A percentile compares a stretch with the other conserved stretches of the same genome.
phyloP scores from a whole-genome alignment of 2,797 vertebrate genomes.

The Aythya fuligula region DNA sequence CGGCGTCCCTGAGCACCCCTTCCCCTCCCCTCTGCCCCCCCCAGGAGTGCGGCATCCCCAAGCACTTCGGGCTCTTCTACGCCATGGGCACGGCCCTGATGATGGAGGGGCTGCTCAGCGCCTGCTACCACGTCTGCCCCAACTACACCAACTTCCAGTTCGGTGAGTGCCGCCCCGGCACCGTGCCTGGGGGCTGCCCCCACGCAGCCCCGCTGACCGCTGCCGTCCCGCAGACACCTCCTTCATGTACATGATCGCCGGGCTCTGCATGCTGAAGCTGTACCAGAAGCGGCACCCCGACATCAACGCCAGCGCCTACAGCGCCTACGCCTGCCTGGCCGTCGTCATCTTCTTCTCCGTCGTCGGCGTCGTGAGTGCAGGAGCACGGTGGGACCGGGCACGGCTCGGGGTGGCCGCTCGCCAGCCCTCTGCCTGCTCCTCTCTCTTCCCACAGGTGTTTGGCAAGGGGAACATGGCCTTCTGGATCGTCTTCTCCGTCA shows the following conservation, averaged over 20 bases:
- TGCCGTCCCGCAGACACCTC: conserved; percentile 86
- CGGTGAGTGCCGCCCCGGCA: conserved; percentile 75
- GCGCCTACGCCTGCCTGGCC: conserved; percentile 94
- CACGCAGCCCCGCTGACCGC: fast-evolving
- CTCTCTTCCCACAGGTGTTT: conserved; percentile 84
- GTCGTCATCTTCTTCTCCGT: conserved; percentile 97
- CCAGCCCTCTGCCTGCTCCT: fast-evolving
- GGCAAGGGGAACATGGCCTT: conserved; percentile 91
- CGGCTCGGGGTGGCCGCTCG: fast-evolving
- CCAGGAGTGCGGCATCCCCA: conserved; percentile 95
- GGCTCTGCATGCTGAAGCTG: conserved; percentile 96
- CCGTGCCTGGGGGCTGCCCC: fast-evolving
- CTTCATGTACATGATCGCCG: conserved; percentile 99
- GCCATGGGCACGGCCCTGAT: conserved; percentile 98
- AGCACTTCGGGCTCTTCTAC: conserved; percentile 96
- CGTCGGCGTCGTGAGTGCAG: conserved; percentile 89
- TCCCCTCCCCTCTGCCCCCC: no score
- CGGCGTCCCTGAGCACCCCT: fast-evolving
- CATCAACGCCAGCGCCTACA: conserved; percentile 97
- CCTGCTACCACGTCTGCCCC: conserved; percentile 97
- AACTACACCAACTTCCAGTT: conserved; percentile 99
- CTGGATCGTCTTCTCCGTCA: conserved; percentile 94
- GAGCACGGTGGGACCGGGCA: background rate
- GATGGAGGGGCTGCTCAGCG: conserved; percentile 98
- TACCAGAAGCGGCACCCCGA: conserved; percentile 98